phyloP scores from a whole-genome alignment of 2,888 invertebrate species.

The Clostera curtula region DNA sequence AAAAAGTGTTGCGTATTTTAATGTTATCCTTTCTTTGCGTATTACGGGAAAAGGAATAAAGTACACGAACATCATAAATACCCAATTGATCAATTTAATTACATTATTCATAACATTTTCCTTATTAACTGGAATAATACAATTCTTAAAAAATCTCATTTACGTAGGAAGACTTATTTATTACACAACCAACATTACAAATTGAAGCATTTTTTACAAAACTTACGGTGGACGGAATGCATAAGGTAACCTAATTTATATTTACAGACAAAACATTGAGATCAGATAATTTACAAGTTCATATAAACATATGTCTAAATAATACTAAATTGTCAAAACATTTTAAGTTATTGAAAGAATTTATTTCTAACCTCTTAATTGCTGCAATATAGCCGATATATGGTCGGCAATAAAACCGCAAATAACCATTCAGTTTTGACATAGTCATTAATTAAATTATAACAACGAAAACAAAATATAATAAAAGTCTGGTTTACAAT shows the following conservation, averaged over 20 bases:
- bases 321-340: conserved; percentile 35
- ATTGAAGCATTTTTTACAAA: conserved; percentile 15
- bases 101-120: conserved; percentile 21
- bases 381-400: conserved; percentile 6
- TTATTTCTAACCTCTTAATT: conserved; percentile 19
- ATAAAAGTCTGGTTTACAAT: too few relatives aligned
- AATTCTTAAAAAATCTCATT: conserved; percentile 10
- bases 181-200: conserved; percentile 24
- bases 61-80: neutral
- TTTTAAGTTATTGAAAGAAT: conserved; percentile 21
- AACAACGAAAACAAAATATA: conserved; percentile 12
- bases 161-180: conserved; percentile 19
- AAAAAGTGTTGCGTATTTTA: too few relatives aligned
- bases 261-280: conserved; percentile 60
- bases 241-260: conserved; percentile 36
- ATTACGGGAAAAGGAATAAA: neutral
- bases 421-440: neutral
- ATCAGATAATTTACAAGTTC: conserved; percentile 65
- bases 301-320: conserved; percentile 33
- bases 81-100: conserved; percentile 24
- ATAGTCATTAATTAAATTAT: conserved; percentile 10
- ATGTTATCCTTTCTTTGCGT: too few relatives aligned
- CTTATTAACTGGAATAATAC: conserved; percentile 26
- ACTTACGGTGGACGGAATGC: conserved; percentile 36
- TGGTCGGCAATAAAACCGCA: neutral